These are phyloP conservation scores for Anser brachyrhynchus DNA, from an alignment of 2,113 vertebrate species.

Conservation along the genomic window DNA sequence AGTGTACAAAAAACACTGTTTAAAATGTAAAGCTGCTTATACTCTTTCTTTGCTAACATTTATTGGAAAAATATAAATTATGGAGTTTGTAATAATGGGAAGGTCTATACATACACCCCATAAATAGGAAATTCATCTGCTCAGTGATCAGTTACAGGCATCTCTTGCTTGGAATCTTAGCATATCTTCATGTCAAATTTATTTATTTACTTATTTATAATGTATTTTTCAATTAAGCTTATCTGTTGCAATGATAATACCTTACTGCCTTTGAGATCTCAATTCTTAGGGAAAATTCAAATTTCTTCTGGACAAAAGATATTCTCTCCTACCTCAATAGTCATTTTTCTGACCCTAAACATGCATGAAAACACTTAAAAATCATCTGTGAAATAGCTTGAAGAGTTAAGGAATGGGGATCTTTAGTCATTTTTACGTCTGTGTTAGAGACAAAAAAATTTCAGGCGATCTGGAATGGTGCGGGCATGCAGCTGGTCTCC, in stretches of 20 bases:
- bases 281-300: not conserved
- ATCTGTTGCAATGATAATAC: not conserved
- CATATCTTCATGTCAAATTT: not conserved
- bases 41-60: not conserved
- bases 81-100: not conserved
- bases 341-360: not conserved
- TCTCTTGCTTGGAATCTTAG: not conserved
- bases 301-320: not conserved
- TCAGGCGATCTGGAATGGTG: not conserved
- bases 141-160: not conserved
- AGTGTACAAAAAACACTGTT: not conserved
- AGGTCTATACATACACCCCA: not conserved
- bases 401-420: not conserved
- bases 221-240: not conserved
- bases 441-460: not conserved
- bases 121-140: not conserved
- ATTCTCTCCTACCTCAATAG: not conserved
- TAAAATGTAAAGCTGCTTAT: not conserved
- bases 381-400: not conserved
- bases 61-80: not conserved
- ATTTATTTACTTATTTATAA: fast-evolving
- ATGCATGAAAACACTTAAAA: not conserved
- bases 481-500: not conserved
- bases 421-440: not conserved
- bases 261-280: not conserved